Evolutionary conservation across 2,113 vertebrate genomes (phyloP).

Genomic region (Synchiropus splendidus): DNA sequence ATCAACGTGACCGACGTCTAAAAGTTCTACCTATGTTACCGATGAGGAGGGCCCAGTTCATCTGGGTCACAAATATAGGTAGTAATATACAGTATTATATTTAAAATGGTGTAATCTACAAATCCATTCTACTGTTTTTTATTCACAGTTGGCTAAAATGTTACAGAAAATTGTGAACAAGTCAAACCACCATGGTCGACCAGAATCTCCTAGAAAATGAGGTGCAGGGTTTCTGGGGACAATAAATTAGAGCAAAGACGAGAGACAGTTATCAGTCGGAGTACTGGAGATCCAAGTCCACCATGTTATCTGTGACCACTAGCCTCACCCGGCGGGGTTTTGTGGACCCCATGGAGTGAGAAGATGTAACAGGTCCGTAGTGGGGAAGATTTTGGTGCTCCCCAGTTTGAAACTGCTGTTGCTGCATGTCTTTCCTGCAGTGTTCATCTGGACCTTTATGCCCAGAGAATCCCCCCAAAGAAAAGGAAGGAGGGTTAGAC

Average conservation of each 20-base stretch:
- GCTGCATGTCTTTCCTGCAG: slow-evolving; percentile 54
- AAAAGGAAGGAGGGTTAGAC: slow-evolving; percentile 43
- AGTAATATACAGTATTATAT: too few species aligned
- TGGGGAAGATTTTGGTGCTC: slow-evolving; percentile 49
- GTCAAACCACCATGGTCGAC: too few species aligned
- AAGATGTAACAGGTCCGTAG: slow-evolving; percentile 44
- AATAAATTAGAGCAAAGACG: too few species aligned
- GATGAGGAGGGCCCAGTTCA: too few species aligned
- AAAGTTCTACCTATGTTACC: too few species aligned
- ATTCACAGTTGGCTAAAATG: slow-evolving; percentile 11
- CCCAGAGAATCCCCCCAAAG: slow-evolving; percentile 54
- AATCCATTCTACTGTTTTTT: slow-evolving; percentile 20
- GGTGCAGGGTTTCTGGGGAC: too few species aligned
- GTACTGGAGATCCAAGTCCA: slow-evolving; percentile 71
- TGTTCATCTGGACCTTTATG: slow-evolving; percentile 51
- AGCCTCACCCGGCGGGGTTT: slow-evolving; percentile 70
- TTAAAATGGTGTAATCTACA: too few species aligned
- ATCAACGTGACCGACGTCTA: too few species aligned
- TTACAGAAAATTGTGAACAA: too few species aligned
- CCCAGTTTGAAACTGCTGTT: slow-evolving; percentile 45
- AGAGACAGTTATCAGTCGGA: slow-evolving; percentile 66
- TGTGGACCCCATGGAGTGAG: slow-evolving; percentile 59
- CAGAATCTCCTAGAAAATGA: too few species aligned
- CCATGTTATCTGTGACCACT: slow-evolving; percentile 69
- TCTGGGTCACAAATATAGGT: background rate